Evolutionary conservation across 2,113 vertebrate genomes (phyloP), one percentile per base, ranked within the genome.

Genomic region (Regulus satrapa): DNA sequence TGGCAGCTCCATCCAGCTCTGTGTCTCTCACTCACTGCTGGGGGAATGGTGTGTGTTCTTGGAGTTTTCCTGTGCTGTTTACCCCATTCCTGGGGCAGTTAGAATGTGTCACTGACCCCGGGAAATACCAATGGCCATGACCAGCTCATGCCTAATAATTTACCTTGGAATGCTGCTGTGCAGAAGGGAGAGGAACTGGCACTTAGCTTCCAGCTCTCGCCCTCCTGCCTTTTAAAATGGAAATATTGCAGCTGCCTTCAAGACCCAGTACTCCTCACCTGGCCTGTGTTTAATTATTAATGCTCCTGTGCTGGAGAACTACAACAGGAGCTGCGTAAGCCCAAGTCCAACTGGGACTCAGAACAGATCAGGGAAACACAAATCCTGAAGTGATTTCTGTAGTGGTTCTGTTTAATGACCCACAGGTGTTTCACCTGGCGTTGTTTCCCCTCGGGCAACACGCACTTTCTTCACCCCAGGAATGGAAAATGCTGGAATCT

Each of bases 361-460:
- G 71, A 52, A 43, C 1, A 74, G 64, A 46, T 5, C 8, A 34
- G 24, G 61, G 34, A 69, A 48, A 62, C 10, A 0, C 0, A 2
- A 73, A 26, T 20, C 3, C 3, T 15, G 76, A 43, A 52, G 15
- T 34, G 31, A 18, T 34, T 5, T 1, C 40, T 66, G 51, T 61
- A 48, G n/a, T 29, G 18, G 29, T 56, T 64, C 55, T 64, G 36
- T 52, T 59, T 3, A 51, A 79, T 16, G 84, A 43, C 34, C 18
- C 1, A 6, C 31, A 19, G 26, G 55, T 0, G 0, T 24, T 80
- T 87, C 49, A 23, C 38, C 21, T 0, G 0, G 26, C 46, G 12
- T 20, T 2, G 2, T 13, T 20, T 80, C 17, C n/a, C 26, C n/a
- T 41, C 0, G 0, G 36, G 48, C 3, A 64, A 64, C 23, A 8